These are phyloP conservation scores for Empis stercorea DNA, from an alignment of 2,888 invertebrate genomes.

Conservation along the genomic window DNA sequence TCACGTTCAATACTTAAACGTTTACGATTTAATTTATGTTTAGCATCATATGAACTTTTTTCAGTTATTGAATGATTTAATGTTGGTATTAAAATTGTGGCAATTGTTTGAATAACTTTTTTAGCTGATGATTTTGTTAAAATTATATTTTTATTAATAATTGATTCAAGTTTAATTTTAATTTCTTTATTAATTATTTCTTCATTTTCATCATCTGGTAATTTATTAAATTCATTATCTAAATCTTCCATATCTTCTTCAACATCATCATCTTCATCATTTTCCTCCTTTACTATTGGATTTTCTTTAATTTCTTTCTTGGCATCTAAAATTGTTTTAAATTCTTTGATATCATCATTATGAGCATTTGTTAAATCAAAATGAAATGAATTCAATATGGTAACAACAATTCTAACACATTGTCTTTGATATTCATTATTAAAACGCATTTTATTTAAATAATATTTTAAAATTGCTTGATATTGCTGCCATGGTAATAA, in stretches of 20 bases:
- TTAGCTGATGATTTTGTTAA: constrained; percentile 61
- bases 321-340: constrained; percentile 20
- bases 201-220: constrained; percentile 13
- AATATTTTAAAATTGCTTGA: constrained; percentile 65
- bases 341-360: constrained; percentile 15
- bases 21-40: constrained; percentile 66
- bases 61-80: constrained; percentile 59
- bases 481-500: constrained; percentile 85
- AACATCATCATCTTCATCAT: constrained; percentile 18
- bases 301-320: constrained; percentile 15
- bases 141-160: constrained; percentile 36
- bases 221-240: constrained; percentile 30
- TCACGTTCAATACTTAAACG: constrained; percentile 60
- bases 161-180: constrained; percentile 9
- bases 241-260: constrained; percentile 24
- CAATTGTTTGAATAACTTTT: constrained; percentile 57
- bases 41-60: constrained; percentile 57
- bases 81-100: constrained; percentile 62
- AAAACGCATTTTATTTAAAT: constrained; percentile 60
- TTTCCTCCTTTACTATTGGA: constrained; percentile 16
- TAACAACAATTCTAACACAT: constrained; percentile 59
- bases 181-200: constrained; percentile 24
- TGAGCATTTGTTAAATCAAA: constrained; percentile 65
- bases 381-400: constrained; percentile 82
- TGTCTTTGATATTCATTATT: constrained; percentile 70